phyloP scores from a whole-genome alignment of 2,113 vertebrate genomes.

The Oxyruncus cristatus region DNA sequence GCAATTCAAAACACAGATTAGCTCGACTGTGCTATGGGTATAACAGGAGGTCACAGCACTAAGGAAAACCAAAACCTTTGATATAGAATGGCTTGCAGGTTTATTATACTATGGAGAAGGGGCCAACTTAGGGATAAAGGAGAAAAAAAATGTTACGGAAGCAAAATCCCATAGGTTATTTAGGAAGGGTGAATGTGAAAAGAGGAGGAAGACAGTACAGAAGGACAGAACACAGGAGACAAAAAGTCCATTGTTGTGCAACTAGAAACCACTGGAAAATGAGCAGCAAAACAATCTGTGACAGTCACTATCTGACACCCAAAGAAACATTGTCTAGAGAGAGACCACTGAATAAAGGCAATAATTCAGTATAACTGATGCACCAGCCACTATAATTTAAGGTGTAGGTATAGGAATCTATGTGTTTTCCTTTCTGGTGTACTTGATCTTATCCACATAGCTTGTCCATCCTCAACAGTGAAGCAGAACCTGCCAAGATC shows the following conservation, averaged over 20 bases:
- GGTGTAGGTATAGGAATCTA: background rate
- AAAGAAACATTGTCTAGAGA: background rate
- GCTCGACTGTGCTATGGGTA: background rate
- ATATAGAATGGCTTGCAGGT: background rate
- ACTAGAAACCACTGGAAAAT: background rate
- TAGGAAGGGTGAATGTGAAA: background rate
- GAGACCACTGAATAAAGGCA: background rate
- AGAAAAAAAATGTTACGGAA: background rate
- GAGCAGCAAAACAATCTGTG: background rate
- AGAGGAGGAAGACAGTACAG: background rate
- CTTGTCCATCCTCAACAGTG: no score
- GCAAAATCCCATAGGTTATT: background rate
- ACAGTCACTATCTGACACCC: background rate
- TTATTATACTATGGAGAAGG: accelerated
- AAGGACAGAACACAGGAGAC: background rate
- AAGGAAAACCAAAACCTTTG: background rate
- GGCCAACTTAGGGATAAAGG: accelerated
- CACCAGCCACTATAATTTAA: background rate
- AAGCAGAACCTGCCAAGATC: background rate
- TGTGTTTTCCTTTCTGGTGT: background rate
- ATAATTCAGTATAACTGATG: background rate
- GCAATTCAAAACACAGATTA: background rate
- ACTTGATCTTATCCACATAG: background rate
- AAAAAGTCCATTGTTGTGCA: background rate
- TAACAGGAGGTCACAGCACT: accelerated